Base-by-base conservation (phyloP, 2,797 vertebrate genomes). In the Myotis pilosus region DNA sequence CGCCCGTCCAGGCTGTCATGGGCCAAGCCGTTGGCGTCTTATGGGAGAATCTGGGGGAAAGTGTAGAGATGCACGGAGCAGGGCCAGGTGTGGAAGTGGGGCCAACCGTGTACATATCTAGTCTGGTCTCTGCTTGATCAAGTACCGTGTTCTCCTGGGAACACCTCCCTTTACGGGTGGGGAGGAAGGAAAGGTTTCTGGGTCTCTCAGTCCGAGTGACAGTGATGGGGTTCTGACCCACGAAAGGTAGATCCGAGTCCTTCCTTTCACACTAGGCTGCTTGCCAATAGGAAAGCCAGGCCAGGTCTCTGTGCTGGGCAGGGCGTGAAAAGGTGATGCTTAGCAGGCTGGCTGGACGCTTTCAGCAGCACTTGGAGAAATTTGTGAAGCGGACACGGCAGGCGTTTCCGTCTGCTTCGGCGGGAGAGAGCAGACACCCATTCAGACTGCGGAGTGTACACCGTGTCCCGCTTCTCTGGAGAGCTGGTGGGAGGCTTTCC, bases 191-290 rank as follows among this genome's bases (percentile, higher is more conserved):
- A 23, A n/a, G 71, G 28, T 12, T 33, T 28, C 55, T 25, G 16
- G 41, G 23, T 36, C 6, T 0, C 41, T 23, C 0, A 0, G 12
- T 53, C n/a, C 9, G 51, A 17, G 38, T 0, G 4, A 20, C 8
- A 8, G 68, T 38, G 38, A n/a, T 36, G 13, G 38, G 38, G 5
- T 20, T 75, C 55, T 33, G 8, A 44, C 25, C 20, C n/a, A 3
- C 3, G 0, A 0, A 3, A 16, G 68, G 57, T 25, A 25, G 19
- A 13, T 20, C 53, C 68, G 53, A 57, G 36, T 22, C 62, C 38
- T 30, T 15, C 19, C 38, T 0, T 0, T 41, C n/a, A 1, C 4
- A 36, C 6, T 0, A 28, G 82, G 53, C 92, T 55, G 47, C 55
- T 44, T 71, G 81, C 74, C 8, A 74, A 12, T 71, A 15, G 55